Conservation (phyloP, 1,140 invertebrate species). For the Neodiprion pinetum region DNA sequence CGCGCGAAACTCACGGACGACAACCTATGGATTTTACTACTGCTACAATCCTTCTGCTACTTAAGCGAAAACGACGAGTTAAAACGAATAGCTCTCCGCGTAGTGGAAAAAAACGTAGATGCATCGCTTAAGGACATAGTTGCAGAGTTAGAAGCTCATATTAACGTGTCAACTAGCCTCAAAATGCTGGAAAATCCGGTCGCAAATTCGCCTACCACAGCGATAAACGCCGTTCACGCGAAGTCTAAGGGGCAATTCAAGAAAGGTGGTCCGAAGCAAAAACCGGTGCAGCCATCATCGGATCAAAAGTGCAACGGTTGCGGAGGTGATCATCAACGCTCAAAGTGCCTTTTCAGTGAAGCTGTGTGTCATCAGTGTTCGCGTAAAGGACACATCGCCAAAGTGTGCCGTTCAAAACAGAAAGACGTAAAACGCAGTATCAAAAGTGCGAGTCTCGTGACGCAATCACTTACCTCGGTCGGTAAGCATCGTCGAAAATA, state of each 20-base stretch:
- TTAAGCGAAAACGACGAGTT: not conserved
- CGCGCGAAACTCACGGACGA: slow-evolving; percentile 10
- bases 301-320: slow-evolving; percentile 26
- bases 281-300: not conserved
- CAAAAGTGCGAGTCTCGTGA: slow-evolving; percentile 8
- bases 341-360: slow-evolving; percentile 24
- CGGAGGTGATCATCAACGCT: slow-evolving; percentile 25
- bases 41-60: slow-evolving; percentile 2
- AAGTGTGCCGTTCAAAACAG: slow-evolving; percentile 27
- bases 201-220: slow-evolving; percentile 6
- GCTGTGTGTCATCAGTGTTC: slow-evolving; percentile 29
- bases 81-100: slow-evolving; percentile 8
- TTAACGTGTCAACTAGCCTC: slow-evolving; percentile 10
- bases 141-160: not conserved
- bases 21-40: not conserved
- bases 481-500: not conserved
- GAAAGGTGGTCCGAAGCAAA: not conserved
- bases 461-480: slow-evolving; percentile 8
- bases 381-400: slow-evolving; percentile 31
- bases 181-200: slow-evolving; percentile 12
- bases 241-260: slow-evolving; percentile 1
- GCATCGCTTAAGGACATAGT: slow-evolving; percentile 13
- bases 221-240: not conserved
- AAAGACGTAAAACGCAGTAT: slow-evolving; percentile 1
- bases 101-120: not conserved